Base-by-base conservation (phyloP, 2,888 invertebrate genomes). In the Schrankia costaestrigalis region DNA sequence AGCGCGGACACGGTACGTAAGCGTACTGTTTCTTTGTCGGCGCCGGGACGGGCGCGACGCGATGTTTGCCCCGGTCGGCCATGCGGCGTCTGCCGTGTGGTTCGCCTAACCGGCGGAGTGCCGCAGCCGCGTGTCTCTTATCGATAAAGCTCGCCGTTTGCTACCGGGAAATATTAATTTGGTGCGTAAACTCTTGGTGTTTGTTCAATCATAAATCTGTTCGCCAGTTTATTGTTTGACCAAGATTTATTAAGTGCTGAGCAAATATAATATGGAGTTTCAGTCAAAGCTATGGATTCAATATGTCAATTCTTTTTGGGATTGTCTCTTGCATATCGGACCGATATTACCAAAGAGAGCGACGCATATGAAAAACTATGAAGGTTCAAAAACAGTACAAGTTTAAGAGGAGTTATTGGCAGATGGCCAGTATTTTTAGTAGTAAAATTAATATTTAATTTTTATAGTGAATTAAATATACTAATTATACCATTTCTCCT, bases 1-100 rank as follows among this genome's bases (percentile, higher is more conserved):
- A 89, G 32, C 89, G 64, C 36, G 89, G 89, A 52, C 89, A 89
- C 46, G 89, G 88, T 11, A 73, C 63, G 48, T 89, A 89, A 58
- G 87, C 87, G 80, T 89, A 88, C 22, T 87, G 84, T 59, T 79
- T 82, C 46, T 84, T 85, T 41, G 79, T 75, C 67, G 69, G 78
- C 75, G 77, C 81, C 78, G 82, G 80, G 37, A 72, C 66, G 63
- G 86, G 86, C 83, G 85, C 86, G 79, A 87, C 86, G 76, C 87
- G 86, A 55, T 86, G 64, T 66, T 71, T 84, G 63, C 78, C 74
- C 68, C 86, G 86, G 63, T 87, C 86, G 75, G 85, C 86, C 87
- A 87, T 87, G 71, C 86, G 84, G 79, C 85, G 77, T 79, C 76
- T 81, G 83, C 73, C 85, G 78, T 81, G 81, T 72, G 83, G 77